phyloP scores from a whole-genome alignment of 37 sponge, comb jelly and placozoan genomes.

The Ianthella basta region DNA sequence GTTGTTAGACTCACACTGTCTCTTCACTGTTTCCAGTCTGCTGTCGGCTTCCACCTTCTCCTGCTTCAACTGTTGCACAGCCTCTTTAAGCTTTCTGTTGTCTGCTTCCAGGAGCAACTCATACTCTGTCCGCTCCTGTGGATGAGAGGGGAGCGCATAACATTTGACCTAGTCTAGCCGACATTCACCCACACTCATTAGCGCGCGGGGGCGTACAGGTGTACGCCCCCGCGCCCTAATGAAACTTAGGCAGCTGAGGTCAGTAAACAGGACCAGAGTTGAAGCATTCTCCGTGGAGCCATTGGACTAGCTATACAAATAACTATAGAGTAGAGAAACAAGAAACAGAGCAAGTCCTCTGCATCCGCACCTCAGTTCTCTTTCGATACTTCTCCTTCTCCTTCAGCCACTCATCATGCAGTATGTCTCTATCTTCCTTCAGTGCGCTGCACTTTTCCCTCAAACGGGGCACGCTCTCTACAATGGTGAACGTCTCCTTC shows the following conservation, averaged over 20 bases:
- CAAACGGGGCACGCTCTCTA: slow-evolving; percentile 22
- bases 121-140: slow-evolving; percentile 56
- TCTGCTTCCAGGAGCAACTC: slow-evolving; percentile 70
- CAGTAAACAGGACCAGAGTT: too few species aligned
- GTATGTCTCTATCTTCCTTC: slow-evolving; percentile 42
- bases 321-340: too few species aligned
- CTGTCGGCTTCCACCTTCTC: slow-evolving; percentile 56
- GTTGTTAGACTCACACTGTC: slow-evolving; percentile 47
- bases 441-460: background rate
- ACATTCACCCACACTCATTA: too few species aligned
- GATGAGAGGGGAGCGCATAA: background rate
- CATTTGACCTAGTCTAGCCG: background rate
- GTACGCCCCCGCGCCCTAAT: too few species aligned
- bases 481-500: slow-evolving; percentile 38
- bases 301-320: too few species aligned
- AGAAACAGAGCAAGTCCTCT: too few species aligned
- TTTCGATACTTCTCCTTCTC: slow-evolving; percentile 58
- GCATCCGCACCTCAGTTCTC: slow-evolving; percentile 45
- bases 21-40: slow-evolving; percentile 49
- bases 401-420: slow-evolving; percentile 68
- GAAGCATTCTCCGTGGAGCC: too few species aligned
- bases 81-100: slow-evolving; percentile 36
- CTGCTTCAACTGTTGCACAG: slow-evolving; percentile 42
- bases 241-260: too few species aligned
- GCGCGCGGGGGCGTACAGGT: too few species aligned